These are phyloP conservation scores for Agrilus cyanescens DNA, from an alignment of 2,888 invertebrate species.

Conservation along the genomic window DNA sequence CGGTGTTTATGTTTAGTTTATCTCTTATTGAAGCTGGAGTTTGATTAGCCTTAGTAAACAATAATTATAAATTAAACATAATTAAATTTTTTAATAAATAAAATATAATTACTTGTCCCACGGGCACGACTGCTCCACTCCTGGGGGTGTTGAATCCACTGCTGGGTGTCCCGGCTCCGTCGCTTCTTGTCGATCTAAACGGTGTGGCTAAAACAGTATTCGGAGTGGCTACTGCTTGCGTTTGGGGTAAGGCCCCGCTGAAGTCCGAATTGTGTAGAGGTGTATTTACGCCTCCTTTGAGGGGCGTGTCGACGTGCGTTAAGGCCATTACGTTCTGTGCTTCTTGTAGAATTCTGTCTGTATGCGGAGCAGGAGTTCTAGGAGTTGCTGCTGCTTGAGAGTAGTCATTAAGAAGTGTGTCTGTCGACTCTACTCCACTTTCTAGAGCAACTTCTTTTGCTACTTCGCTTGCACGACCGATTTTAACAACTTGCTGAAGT, in stretches of 20 bases:
- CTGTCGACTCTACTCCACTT: conserved; percentile 64
- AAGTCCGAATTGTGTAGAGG: conserved; percentile 86
- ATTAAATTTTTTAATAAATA: background rate
- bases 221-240: conserved; percentile 64
- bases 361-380: conserved; percentile 74
- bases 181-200: conserved; percentile 59
- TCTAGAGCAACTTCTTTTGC: conserved; percentile 81
- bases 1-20: conserved; percentile 89
- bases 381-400: conserved; percentile 62
- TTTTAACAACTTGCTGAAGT: conserved; percentile 81
- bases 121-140: conserved; percentile 37
- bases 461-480: conserved; percentile 81
- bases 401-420: conserved; percentile 84
- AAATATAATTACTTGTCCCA: conserved; percentile 16
- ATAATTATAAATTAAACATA: background rate
- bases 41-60: conserved; percentile 21
- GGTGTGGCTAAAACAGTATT: conserved; percentile 86
- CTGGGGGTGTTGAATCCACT: conserved; percentile 48
- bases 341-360: conserved; percentile 80
- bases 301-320: conserved; percentile 93
- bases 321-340: conserved; percentile 98
- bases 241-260: conserved; percentile 66
- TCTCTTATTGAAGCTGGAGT: conserved; percentile 77
- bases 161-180: conserved; percentile 49
- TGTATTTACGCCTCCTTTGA: conserved; percentile 93